phyloP scores from a whole-genome alignment of 2,797 vertebrate species.

The Epinephelus awoara region DNA sequence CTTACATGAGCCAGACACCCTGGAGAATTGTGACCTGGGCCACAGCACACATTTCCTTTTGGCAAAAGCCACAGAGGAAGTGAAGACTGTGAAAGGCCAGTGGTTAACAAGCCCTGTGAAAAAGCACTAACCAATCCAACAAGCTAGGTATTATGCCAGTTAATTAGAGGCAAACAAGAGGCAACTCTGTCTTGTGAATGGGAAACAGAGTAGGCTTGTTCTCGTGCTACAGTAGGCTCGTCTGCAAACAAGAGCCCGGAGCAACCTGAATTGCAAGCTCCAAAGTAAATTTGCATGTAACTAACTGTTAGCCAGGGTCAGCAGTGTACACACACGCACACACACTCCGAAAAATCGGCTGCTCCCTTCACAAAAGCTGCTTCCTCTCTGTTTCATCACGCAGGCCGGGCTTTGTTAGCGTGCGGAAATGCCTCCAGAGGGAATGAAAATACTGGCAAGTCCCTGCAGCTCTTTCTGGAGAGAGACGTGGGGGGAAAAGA shows the following conservation, averaged over 20 bases:
- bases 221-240: conserved; percentile 63
- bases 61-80: conserved; percentile 71
- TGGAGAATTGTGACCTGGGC: conserved; percentile 68
- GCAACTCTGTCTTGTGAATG: conserved; percentile 67
- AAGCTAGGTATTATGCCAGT: conserved; percentile 71
- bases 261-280: conserved; percentile 79
- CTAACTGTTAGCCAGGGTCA: conserved; percentile 79
- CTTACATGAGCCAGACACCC: conserved; percentile 56
- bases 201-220: conserved; percentile 63
- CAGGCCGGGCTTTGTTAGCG: conserved; percentile 85
- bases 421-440: conserved; percentile 89
- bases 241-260: conserved; percentile 76
- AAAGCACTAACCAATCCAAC: conserved; percentile 67
- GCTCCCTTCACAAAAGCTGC: conserved; percentile 82
- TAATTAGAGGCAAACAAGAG: conserved; percentile 78
- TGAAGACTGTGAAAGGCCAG: conserved; percentile 64
- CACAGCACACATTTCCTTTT: conserved; percentile 73
- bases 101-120: conserved; percentile 75
- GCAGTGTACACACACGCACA: conserved; percentile 37
- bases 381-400: conserved; percentile 86
- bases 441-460: conserved; percentile 90
- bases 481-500: conserved; percentile 41
- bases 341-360: conserved; percentile 56
- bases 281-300: conserved; percentile 79
- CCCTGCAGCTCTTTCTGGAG: conserved; percentile 83